Base-by-base conservation (phyloP, 2,797 vertebrate species). In the Knipowitschia caucasica region DNA sequence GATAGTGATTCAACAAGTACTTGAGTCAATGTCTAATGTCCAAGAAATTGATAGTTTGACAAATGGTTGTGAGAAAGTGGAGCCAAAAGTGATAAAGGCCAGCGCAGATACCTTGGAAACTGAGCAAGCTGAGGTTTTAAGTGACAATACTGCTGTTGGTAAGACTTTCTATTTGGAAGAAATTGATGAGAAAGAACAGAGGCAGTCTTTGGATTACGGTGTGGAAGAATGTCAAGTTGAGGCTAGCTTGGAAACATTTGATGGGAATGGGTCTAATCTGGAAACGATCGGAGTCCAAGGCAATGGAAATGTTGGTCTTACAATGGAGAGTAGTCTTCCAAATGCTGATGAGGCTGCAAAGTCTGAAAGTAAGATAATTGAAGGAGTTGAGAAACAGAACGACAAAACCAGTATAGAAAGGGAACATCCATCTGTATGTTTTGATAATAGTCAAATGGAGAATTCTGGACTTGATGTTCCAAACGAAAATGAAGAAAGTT, bases 241-340 rank as follows among this genome's bases (percentile, higher is more conserved):
- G 10, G 0, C 8, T 34, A 59, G 64, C 25, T 25, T 21, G 25
- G 70, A 67, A 51, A 30, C 34, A 0, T 21, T 23, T 4, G n/a
- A 39, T 38, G n/a, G 20, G 29, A 44, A 14, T 20, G 45, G 25
- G 23, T 15, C 0, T 1, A 46, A 33, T 5, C 29, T 35, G 2
- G 53, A 77, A 23, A 31, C 54, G 18, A 2, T 24, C n/a, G 7
- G 46, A 23, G 12, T 35, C 44, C 51, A 75, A 20, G 49, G 10
- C 18, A 38, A 55, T 4, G 50, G 54, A 3, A 3, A 38, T 14
- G n/a, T 17, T 0, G 30, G 23, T 2, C 40, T 59, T 3, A 23
- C 27, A 17, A 10, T 36, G 4, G 31, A 2, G 1, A 34, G 55
- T 5, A 0, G 6, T 30, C 14, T 43, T 4, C 20, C 50, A 10